Evolutionary conservation across 92 coral and sea anemone genomes (phyloP).

Genomic region (Palythoa caribaeorum): DNA sequence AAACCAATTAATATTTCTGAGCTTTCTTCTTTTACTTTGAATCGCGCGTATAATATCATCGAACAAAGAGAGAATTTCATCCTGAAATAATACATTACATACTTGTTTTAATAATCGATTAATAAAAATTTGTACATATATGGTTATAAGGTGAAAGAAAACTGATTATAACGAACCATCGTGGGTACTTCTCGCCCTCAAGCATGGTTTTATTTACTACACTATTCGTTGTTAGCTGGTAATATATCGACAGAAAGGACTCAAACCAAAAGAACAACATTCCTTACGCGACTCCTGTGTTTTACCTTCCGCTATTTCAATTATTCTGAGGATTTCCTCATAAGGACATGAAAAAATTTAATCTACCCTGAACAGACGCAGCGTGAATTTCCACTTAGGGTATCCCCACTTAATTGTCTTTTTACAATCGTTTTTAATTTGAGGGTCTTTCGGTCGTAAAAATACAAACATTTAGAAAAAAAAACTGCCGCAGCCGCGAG

Average conservation of each 20-base stretch:
- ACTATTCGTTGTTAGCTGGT: too few relatives aligned
- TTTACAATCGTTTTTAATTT: neutral
- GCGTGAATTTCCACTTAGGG: neutral
- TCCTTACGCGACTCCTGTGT: neutral
- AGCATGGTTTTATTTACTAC: too few relatives aligned
- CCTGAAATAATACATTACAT: too few relatives aligned
- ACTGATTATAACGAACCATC: too few relatives aligned
- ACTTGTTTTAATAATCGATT: too few relatives aligned
- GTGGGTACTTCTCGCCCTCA: too few relatives aligned
- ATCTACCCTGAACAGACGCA: neutral
- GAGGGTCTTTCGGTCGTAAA: too few relatives aligned
- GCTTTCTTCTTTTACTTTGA: neutral
- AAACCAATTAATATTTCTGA: slow-evolving; percentile 3
- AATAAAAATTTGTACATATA: too few relatives aligned
- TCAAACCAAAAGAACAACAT: neutral
- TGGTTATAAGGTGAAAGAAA: too few relatives aligned
- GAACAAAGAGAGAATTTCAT: too few relatives aligned
- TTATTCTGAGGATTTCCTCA: neutral
- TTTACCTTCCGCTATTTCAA: neutral
- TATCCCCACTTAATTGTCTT: neutral
- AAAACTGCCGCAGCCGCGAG: too few relatives aligned
- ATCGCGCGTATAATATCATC: neutral
- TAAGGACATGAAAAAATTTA: neutral
- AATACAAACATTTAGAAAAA: too few relatives aligned
- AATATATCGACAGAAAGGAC: neutral